Conservation (phyloP, 2,113 vertebrate genomes). For the Orycteropus afer region DNA sequence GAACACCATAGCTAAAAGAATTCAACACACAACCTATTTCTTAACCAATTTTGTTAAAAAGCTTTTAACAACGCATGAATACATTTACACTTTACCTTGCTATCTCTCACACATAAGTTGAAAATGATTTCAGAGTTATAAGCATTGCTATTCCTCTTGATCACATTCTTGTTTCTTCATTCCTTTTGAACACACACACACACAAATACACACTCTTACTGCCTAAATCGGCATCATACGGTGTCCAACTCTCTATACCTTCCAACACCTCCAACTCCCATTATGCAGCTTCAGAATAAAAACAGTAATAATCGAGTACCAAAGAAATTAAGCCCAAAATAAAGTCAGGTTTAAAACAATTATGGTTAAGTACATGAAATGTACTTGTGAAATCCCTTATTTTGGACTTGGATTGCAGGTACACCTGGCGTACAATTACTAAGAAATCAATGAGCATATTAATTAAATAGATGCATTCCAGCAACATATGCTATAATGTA, state of each 20-base stretch:
- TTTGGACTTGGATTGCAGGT: not conserved
- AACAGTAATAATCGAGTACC: not conserved
- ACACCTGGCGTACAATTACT: not conserved
- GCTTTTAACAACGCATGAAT: not conserved
- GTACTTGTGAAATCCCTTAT: not conserved
- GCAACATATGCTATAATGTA: not conserved
- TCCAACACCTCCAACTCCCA: not conserved
- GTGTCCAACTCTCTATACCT: not conserved
- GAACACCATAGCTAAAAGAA: not conserved
- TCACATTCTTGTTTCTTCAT: not conserved
- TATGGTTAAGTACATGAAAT: not conserved
- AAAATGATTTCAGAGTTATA: not conserved
- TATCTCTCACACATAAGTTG: not conserved
- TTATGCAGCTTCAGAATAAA: not conserved
- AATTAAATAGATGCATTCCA: not conserved
- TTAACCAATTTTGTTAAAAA: not conserved
- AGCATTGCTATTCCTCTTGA: not conserved
- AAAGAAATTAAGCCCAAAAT: slow-evolving; percentile 13
- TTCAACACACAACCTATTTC: not conserved
- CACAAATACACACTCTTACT: not conserved
- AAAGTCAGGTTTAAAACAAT: not conserved
- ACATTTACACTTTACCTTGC: not conserved
- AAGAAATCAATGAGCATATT: not conserved
- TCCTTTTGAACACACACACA: not conserved
- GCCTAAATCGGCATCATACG: not conserved